Percentiles rank a stretch among this genome's conserved stretches.
These are phyloP conservation scores for Semicossyphus pulcher DNA, from an alignment of 2,113 vertebrate genomes.

Conservation along the genomic window DNA sequence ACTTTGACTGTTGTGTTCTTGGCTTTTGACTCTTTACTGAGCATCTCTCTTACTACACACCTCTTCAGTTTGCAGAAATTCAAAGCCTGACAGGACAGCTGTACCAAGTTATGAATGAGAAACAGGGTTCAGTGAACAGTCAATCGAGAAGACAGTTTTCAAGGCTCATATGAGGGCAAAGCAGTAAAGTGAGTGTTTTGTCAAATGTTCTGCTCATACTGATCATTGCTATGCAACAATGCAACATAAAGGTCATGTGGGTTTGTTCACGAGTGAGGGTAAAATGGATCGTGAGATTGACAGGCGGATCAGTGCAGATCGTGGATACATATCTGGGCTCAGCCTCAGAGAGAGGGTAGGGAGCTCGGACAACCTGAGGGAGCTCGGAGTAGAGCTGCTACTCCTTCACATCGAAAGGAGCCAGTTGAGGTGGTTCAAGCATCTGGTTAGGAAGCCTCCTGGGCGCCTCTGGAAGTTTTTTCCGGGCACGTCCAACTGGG, in stretches of 20 bases:
- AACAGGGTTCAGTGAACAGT: neutral
- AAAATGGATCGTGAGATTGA: too few species aligned
- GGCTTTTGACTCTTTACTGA: neutral
- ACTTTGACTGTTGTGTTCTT: neutral
- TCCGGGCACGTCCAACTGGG: too few species aligned
- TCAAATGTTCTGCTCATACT: neutral
- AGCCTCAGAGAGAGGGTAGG: too few species aligned
- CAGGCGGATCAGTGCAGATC: too few species aligned
- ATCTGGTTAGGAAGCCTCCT: too few species aligned
- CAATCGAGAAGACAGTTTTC: neutral
- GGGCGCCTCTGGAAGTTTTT: too few species aligned
- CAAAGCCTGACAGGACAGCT: neutral
- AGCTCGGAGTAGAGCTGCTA: too few species aligned
- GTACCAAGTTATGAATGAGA: neutral
- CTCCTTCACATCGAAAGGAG: too few species aligned
- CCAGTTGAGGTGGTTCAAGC: too few species aligned
- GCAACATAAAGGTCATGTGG: neutral
- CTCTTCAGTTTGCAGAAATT: neutral
- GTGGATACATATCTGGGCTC: too few species aligned
- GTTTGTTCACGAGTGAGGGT: too few species aligned
- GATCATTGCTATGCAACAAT: neutral
- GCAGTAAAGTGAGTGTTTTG: neutral
- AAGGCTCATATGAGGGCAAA: neutral
- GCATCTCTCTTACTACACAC: neutral
- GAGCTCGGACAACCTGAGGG: too few species aligned